Evolutionary conservation across 2,888 invertebrate species (phyloP), one percentile per base, ranked within the genome.

Genomic region (Autographa pulchrina): DNA sequence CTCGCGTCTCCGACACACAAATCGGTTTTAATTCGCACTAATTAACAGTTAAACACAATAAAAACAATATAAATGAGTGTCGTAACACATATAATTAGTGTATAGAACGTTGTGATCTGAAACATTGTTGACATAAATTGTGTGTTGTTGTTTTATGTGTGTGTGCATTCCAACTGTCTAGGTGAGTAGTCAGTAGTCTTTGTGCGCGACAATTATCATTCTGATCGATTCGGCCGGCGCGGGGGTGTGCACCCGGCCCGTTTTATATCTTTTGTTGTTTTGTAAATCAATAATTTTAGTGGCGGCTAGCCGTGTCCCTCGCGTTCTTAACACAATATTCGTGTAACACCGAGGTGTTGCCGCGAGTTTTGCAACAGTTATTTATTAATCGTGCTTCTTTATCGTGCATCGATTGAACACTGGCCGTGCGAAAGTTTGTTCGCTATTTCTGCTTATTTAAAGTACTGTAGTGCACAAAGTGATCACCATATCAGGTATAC

Each of bases 141-240:
- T 93, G 91, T 92, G 91, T 93, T 85, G 83, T 84, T 93, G 90
- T 91, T 93, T 90, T 91, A 90, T 91, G 91, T 91, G 90, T 92
- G 92, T 93, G 92, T 94, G 93, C 93, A 93, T 93, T 93, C 91
- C 91, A 86, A 89, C 88, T 91, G 92, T 91, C 92, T 94, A 94
- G 94, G 93, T 94, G 93, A 94, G 95, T 94, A 92, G 92, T 92
- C 91, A 90, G 87, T 90, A 91, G 91, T 93, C 93, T 94, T 94
- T 95, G 95, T 95, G 95, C 93, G 94, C 93, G 95, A 96, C 96
- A 96, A 95, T 96, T 95, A 96, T 96, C 95, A 94, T 94, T 94
- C 89, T 92, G 92, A 95, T 95, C 95, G 95, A 95, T 95, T 95
- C 94, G 91, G 90, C 86, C 80, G 90, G 94, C 92, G 94, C 93